Conservation (phyloP, 2,888 invertebrate genomes). For the Oxytorus armatus region DNA sequence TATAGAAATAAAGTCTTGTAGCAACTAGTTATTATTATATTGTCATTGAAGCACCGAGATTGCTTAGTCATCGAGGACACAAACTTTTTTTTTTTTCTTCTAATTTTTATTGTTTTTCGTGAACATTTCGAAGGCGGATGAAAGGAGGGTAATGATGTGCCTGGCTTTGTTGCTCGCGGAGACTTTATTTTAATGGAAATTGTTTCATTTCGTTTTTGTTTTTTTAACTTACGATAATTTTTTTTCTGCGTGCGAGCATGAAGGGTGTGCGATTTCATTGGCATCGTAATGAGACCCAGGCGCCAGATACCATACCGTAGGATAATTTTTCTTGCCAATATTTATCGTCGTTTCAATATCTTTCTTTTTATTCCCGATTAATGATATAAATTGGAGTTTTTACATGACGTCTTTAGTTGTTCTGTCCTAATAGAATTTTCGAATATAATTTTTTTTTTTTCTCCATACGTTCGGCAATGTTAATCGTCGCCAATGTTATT, state of each 20-base stretch:
- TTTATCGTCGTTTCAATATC: constrained; percentile 42
- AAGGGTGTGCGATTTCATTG: not conserved
- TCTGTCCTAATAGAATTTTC: constrained; percentile 3
- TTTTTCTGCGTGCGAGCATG: constrained; percentile 28
- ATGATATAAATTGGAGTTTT: constrained; percentile 43
- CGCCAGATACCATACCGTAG: constrained; percentile 49
- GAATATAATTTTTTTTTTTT: constrained; percentile 7
- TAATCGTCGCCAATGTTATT: no score
- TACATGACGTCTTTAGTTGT: constrained; percentile 31
- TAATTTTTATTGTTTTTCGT: constrained; percentile 23
- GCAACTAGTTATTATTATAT: constrained; percentile 71
- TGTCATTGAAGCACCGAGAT: constrained; percentile 69
- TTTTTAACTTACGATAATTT: constrained; percentile 12
- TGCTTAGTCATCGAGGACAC: no score
- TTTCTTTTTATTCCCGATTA: constrained; percentile 42
- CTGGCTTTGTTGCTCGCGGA: not conserved
- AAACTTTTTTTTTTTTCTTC: constrained; percentile 17
- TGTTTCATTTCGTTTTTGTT: constrained; percentile 14
- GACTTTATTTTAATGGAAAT: not conserved
- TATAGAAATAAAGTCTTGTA: constrained; percentile 78
- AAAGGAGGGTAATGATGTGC: not conserved
- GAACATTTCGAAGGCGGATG: constrained; percentile 40
- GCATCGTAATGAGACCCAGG: constrained; percentile 30
- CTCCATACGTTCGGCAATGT: not conserved
- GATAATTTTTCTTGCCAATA: constrained; percentile 63